phyloP scores from a whole-genome alignment of 2,797 vertebrate genomes.

The Apodemus agrarius region DNA sequence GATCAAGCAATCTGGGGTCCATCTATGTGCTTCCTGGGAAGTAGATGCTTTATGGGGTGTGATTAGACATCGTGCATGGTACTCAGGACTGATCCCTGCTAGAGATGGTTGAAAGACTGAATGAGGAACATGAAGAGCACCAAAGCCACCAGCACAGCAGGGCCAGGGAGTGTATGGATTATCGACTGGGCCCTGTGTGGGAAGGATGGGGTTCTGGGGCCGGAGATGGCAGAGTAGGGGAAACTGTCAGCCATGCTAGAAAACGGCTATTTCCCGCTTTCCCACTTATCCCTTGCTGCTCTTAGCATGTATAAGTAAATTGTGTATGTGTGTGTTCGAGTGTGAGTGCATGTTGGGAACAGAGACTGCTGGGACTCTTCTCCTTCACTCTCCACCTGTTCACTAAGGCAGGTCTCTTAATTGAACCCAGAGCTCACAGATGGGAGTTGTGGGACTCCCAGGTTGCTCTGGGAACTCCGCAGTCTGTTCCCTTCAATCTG shows the following conservation, averaged over 20 bases:
- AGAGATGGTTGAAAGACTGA: neutral
- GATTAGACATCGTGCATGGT: neutral
- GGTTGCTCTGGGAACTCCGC: neutral
- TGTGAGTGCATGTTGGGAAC: no score
- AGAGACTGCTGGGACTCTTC: neutral
- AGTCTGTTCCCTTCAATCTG: neutral
- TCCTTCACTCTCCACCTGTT: neutral
- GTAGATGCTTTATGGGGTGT: no score
- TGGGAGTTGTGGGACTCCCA: neutral
- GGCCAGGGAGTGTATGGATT: neutral
- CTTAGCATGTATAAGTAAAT: neutral
- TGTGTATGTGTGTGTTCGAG: no score
- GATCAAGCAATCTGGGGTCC: no score
- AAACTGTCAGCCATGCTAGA: neutral
- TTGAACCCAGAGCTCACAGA: neutral
- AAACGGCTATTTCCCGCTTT: neutral
- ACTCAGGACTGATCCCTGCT: neutral
- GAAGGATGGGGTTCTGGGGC: neutral
- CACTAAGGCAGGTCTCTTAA: neutral
- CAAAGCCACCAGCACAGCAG: rapidly evolving
- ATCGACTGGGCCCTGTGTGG: neutral
- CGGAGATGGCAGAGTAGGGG: neutral
- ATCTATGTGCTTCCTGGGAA: neutral
- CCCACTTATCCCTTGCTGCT: neutral
- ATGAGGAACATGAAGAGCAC: rapidly evolving